These are phyloP conservation scores for Strix occidentalis DNA, from an alignment of 2,797 vertebrate genomes.

Conservation along the genomic window DNA sequence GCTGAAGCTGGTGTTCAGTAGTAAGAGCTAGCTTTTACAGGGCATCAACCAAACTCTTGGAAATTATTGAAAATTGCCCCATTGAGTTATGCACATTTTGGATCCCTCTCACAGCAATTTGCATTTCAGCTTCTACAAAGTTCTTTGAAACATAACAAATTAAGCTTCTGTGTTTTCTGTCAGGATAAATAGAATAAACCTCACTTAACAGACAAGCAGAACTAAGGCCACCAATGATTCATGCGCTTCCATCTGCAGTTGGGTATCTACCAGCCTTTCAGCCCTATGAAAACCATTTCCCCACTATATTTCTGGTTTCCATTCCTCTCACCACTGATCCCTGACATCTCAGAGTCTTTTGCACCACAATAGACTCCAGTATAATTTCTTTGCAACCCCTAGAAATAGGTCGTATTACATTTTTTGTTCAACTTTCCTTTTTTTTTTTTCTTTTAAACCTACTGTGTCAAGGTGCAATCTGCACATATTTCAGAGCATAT, in stretches of 20 bases:
- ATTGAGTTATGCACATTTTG: constrained; percentile 44
- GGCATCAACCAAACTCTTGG: background rate
- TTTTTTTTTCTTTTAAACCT: background rate
- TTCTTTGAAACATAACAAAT: constrained; percentile 59
- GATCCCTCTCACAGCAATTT: constrained; percentile 43
- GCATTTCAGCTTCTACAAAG: constrained; percentile 43
- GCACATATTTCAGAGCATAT: background rate
- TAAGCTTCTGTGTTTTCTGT: constrained; percentile 58
- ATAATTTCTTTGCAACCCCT: background rate
- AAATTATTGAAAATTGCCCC: constrained; percentile 38
- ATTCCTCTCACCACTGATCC: background rate
- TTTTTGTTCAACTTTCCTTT: background rate
- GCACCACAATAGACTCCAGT: background rate
- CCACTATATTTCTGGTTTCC: background rate
- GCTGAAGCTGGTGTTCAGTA: background rate
- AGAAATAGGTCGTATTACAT: background rate
- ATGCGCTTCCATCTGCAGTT: background rate
- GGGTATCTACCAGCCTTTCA: background rate
- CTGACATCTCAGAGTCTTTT: background rate
- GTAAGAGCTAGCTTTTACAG: background rate
- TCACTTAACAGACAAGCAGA: constrained; percentile 49
- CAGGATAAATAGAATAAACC: constrained; percentile 44
- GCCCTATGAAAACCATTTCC: background rate
- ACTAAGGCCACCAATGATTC: constrained; percentile 37
- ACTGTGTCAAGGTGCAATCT: background rate